These are phyloP conservation scores for Ridgeia piscesae DNA, from an alignment of 1,140 invertebrate genomes.

Conservation along the genomic window DNA sequence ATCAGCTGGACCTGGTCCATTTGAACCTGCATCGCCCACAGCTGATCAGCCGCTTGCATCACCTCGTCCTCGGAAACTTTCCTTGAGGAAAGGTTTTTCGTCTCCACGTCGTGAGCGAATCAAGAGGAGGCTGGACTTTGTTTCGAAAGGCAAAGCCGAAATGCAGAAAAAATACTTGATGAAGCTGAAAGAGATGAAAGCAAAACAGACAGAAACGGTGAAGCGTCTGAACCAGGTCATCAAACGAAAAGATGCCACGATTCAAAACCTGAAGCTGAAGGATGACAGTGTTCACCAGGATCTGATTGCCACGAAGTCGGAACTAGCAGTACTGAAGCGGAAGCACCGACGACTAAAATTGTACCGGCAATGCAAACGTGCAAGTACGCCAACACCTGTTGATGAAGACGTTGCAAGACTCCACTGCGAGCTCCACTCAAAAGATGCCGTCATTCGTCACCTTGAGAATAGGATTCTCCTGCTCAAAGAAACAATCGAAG, in stretches of 20 bases:
- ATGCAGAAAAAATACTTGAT: conserved; percentile 10
- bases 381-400: neutral
- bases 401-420: neutral
- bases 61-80: neutral
- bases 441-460: neutral
- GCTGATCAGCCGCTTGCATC: neutral
- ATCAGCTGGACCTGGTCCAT: too few species aligned
- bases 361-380: neutral
- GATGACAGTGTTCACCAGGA: neutral
- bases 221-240: neutral
- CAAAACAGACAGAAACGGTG: conserved; percentile 7
- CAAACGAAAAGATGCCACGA: conserved; percentile 12
- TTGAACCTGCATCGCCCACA: too few species aligned
- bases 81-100: conserved; percentile 8
- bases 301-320: too few species aligned
- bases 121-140: conserved; percentile 6
- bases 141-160: neutral
- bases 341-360: neutral
- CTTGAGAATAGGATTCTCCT: conserved; percentile 4
- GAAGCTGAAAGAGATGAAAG: neutral
- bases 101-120: conserved; percentile 1
- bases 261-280: neutral
- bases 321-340: neutral
- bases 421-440: neutral
- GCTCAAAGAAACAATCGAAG: neutral